phyloP scores from a whole-genome alignment of 2,797 vertebrate species.

The Spondyliosoma cantharus region DNA sequence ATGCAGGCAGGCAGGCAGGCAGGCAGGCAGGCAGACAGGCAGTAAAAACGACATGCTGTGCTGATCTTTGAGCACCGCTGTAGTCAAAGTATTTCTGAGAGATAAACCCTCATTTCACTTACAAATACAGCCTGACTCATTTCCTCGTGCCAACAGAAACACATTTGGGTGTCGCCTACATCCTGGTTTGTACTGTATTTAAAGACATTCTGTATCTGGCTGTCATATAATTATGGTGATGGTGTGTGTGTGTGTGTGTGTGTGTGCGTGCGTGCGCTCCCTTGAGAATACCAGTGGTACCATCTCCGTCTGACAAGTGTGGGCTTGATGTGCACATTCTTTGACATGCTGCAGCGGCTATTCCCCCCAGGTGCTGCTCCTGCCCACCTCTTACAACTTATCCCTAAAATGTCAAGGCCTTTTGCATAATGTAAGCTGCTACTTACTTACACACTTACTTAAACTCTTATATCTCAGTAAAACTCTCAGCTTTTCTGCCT shows the following conservation, averaged over 20 bases:
- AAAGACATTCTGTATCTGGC: slow-evolving; percentile 1
- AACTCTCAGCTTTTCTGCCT: not conserved
- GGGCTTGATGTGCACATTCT: slow-evolving; percentile 83
- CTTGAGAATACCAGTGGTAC: slow-evolving; percentile 63
- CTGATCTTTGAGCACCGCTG: slow-evolving; percentile 21
- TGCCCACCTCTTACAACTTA: slow-evolving; percentile 57
- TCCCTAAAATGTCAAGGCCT: slow-evolving; percentile 52
- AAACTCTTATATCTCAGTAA: not conserved
- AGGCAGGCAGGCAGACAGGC: not conserved
- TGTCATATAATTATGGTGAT: slow-evolving; percentile 24
- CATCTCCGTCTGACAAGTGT: slow-evolving; percentile 76
- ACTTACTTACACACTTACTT: slow-evolving; percentile 29
- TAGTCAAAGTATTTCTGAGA: slow-evolving; percentile 42
- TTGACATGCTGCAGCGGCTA: slow-evolving; percentile 70
- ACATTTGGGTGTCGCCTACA: not conserved
- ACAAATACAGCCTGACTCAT: slow-evolving; percentile 41
- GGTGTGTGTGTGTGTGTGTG: slow-evolving; percentile 33
- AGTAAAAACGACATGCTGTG: slow-evolving; percentile 1
- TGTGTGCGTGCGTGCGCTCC: slow-evolving; percentile 7
- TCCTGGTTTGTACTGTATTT: not conserved
- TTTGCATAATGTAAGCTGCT: slow-evolving; percentile 43
- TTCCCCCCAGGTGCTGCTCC: slow-evolving; percentile 41
- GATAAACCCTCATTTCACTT: slow-evolving; percentile 61
- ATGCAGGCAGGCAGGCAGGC: not conserved
- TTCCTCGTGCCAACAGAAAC: slow-evolving; percentile 24